Evolutionary conservation across 2,888 invertebrate species (phyloP).

Genomic region (Brenthis ino): DNA sequence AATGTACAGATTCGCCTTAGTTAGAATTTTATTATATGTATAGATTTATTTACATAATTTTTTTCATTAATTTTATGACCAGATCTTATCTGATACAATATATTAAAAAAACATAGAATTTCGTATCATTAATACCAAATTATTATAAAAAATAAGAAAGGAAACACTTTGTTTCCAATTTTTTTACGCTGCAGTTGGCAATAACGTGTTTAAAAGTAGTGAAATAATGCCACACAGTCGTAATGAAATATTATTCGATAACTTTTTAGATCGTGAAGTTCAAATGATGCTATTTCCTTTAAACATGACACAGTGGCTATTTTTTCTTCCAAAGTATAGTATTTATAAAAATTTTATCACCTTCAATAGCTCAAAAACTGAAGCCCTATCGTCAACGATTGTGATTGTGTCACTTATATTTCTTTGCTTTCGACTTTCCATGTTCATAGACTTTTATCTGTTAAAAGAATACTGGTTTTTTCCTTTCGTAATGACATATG

Average conservation of each 20-base stretch:
- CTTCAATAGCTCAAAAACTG: conserved; percentile 16
- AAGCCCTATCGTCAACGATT: conserved; percentile 4
- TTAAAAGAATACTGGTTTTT: not conserved
- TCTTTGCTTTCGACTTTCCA: not conserved
- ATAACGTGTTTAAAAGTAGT: not conserved
- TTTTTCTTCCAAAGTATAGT: conserved; percentile 24
- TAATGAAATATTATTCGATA: conserved; percentile 22
- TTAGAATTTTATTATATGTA: too few relatives aligned
- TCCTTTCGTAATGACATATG: not conserved
- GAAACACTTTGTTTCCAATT: too few relatives aligned
- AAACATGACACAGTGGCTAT: conserved; percentile 17
- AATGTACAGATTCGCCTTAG: too few relatives aligned
- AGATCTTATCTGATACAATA: too few relatives aligned
- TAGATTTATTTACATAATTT: too few relatives aligned
- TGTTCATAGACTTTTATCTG: not conserved
- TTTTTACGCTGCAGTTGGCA: not conserved
- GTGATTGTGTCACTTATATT: not conserved
- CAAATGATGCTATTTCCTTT: conserved; percentile 22
- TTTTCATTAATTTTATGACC: too few relatives aligned
- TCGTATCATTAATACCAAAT: too few relatives aligned
- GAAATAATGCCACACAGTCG: not conserved
- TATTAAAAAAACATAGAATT: too few relatives aligned
- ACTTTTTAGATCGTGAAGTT: conserved; percentile 17
- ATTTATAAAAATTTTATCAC: conserved; percentile 24
- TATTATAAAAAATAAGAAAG: too few relatives aligned